Conservation (phyloP, 2,888 invertebrate genomes). For the Stegana nigrithorax region DNA sequence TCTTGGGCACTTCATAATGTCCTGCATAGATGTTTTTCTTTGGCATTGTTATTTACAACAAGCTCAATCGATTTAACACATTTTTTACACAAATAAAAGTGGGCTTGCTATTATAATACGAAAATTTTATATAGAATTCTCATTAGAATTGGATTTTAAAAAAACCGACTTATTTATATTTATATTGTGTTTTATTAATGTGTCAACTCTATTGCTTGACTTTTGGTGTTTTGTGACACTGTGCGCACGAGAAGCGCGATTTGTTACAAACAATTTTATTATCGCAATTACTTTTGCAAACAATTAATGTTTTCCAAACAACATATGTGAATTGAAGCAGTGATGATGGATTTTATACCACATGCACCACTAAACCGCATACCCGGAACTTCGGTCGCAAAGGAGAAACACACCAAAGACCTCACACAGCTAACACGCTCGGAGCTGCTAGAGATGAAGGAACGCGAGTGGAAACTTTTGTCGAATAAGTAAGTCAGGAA, state of each 20-base stretch:
- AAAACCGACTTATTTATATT: not conserved
- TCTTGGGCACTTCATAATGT: slow-evolving; percentile 37
- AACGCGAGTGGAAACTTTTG: slow-evolving; percentile 61
- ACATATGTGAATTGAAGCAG: no score
- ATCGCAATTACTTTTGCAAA: not conserved
- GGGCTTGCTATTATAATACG: not conserved
- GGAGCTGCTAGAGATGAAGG: slow-evolving; percentile 62
- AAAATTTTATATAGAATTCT: not conserved
- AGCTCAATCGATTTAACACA: not conserved
- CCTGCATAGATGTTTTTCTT: slow-evolving; percentile 21
- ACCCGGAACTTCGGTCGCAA: slow-evolving; percentile 49
- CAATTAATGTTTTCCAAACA: not conserved
- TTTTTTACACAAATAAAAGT: not conserved
- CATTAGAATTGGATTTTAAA: not conserved
- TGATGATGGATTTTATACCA: slow-evolving; percentile 32
- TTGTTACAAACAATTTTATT: not conserved
- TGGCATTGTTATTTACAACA: not conserved
- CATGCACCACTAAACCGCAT: slow-evolving; percentile 48
- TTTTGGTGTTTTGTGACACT: not conserved
- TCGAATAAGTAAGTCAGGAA: slow-evolving; percentile 57
- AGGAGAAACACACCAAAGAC: slow-evolving; percentile 55
- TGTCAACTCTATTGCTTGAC: not conserved
- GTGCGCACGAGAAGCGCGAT: not conserved
- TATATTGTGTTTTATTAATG: not conserved
- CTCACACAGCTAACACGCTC: slow-evolving; percentile 49